A percentile compares a stretch with the other conserved stretches of the same genome.
phyloP scores from a whole-genome alignment of 1,140 invertebrate species.

The Lepidurus apus region DNA sequence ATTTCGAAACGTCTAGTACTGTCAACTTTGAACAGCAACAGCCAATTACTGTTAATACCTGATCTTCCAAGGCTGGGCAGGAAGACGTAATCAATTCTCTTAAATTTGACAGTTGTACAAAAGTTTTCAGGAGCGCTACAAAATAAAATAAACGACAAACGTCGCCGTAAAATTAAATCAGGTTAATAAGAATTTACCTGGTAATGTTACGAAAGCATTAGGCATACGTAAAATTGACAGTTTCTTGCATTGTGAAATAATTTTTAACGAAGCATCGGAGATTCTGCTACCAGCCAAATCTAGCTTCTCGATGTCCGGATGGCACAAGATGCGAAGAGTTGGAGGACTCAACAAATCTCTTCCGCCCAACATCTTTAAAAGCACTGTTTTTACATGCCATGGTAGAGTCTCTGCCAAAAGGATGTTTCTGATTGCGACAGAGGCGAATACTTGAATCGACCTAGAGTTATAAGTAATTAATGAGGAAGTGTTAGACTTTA shows the following conservation, averaged over 20 bases:
- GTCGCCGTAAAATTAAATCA: neutral
- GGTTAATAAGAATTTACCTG: neutral
- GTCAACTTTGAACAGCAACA: neutral
- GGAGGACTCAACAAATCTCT: neutral
- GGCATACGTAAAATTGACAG: neutral
- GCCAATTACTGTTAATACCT: neutral
- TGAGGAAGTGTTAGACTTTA: neutral
- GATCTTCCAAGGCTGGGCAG: neutral
- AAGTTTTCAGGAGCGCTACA: neutral
- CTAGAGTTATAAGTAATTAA: neutral
- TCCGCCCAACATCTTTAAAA: neutral
- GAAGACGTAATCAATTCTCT: neutral
- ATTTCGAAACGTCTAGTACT: neutral
- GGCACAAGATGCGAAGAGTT: neutral
- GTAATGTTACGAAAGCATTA: neutral
- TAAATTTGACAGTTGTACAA: neutral
- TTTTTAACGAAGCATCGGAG: neutral
- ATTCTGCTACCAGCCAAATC: neutral
- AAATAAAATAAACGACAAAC: neutral
- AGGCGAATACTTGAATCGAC: neutral
- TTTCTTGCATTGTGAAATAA: neutral
- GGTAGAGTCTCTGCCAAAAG: neutral
- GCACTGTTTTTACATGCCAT: neutral
- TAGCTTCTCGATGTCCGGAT: neutral
- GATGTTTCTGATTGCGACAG: neutral